Percentiles rank a stretch among this genome's conserved stretches.
These are phyloP conservation scores for Apamea epomidion DNA, from an alignment of 2,888 invertebrate species.

Conservation along the genomic window DNA sequence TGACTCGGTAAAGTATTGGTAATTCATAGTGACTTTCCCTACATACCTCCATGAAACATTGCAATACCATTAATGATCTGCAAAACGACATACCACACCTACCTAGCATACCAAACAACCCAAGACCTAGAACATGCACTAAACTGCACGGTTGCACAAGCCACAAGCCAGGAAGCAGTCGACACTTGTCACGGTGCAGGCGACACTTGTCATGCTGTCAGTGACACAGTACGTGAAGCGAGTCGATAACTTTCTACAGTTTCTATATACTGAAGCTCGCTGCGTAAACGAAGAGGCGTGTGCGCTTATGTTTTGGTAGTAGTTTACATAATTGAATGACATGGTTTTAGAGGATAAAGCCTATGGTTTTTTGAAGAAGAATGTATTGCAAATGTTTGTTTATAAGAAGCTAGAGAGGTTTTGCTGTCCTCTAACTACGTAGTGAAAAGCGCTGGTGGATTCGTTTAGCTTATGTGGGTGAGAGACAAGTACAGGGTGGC, in stretches of 20 bases:
- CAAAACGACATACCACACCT: not conserved
- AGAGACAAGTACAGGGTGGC: too few relatives aligned
- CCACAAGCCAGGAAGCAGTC: slow-evolving; percentile 34
- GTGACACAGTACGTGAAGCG: slow-evolving; percentile 47
- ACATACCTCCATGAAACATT: not conserved
- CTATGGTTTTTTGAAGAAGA: not conserved
- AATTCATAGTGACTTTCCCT: not conserved
- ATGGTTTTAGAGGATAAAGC: not conserved
- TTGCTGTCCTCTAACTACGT: not conserved
- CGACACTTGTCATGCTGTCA: slow-evolving; percentile 47
- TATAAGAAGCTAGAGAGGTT: not conserved
- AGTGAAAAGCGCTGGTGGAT: not conserved
- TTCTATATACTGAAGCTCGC: slow-evolving; percentile 49
- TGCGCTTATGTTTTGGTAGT: slow-evolving; percentile 61
- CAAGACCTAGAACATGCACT: slow-evolving; percentile 32
- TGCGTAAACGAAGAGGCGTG: slow-evolving; percentile 39
- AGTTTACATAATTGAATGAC: slow-evolving; percentile 67
- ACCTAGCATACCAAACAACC: slow-evolving; percentile 21
- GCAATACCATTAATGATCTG: slow-evolving; percentile 26
- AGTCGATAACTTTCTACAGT: slow-evolving; percentile 68
- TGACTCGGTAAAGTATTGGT: not conserved
- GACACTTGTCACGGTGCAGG: slow-evolving; percentile 34
- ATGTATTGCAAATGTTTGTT: not conserved
- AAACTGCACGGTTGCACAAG: slow-evolving; percentile 37
- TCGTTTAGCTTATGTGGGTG: too few relatives aligned